Base-by-base conservation (phyloP, 1,140 invertebrate species). In the Hycleus phaleratus region DNA sequence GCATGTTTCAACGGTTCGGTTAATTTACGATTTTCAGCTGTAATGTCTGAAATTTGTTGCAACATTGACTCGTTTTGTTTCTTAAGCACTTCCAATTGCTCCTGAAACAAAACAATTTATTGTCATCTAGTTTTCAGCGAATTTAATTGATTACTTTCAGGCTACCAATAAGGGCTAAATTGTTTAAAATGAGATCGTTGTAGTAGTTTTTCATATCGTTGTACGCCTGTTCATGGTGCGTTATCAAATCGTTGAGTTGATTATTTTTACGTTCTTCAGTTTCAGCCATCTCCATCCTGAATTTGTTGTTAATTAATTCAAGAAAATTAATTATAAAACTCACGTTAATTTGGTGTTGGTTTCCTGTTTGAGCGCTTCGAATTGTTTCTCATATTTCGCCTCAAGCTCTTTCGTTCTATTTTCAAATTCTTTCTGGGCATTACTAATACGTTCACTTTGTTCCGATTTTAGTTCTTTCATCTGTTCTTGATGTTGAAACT, bases 121-220 rank as follows among this genome's bases (percentile, higher is more conserved):
- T 60, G 57, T 5, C 4, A n/a, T 39, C 3, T 45, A 60, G 6
- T 56, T 39, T 51, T 55, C 42, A 39, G n/a, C 26, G 32, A 2
- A 32, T 2, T 46, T 51, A 25, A 24, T 5, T 45, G 51, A 43
- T 25, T 73, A 85, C 84, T 77, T 89, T 92, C 38, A 93, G 74
- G 66, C 82, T 88, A 60, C 85, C 84, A 32, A 93, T 93, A 6
- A 93, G 73, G 48, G 82, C 88, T 56, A 96, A 78, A 74, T 95
- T 96, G 71, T 95, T 95, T 1, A 93, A 73, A 1, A 90, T 93
- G 42, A 96, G 93, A 63, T 95, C 91, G 67, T 94, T 95, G 65
- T 95, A 97, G 76, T 95, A 96, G 71, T 88, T 89, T 74, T 94
- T 95, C 69, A 95, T 86, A 70, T 95, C 88, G 44, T 82, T 80